Conservation (phyloP, 2,797 vertebrate species). For the Rhabdophis nuchalis region DNA sequence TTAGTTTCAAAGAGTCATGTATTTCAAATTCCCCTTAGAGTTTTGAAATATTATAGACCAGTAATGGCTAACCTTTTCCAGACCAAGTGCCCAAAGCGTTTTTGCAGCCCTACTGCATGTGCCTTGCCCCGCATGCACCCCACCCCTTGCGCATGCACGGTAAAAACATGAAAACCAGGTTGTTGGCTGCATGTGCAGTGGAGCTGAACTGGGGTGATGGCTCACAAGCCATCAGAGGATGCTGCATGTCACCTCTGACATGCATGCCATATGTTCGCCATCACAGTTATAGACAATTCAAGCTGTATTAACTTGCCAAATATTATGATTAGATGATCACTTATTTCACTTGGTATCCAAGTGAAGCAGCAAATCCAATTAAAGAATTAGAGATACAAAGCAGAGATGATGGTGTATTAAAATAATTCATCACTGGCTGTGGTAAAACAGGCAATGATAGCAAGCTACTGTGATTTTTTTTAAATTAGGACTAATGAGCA, state of each 20-base stretch:
- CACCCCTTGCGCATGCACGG: no score
- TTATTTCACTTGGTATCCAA: background rate
- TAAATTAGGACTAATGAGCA: conserved; percentile 13
- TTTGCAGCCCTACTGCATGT: no score
- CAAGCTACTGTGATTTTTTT: conserved; percentile 8
- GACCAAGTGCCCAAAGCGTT: no score
- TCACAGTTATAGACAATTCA: background rate
- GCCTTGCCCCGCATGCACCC: no score
- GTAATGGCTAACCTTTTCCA: no score
- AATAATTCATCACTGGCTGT: conserved; percentile 17
- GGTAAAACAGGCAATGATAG: background rate
- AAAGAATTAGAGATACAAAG: conserved; percentile 3
- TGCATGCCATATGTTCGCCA: no score
- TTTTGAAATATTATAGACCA: background rate
- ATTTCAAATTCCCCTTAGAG: background rate
- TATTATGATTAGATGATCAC: background rate
- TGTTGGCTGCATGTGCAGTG: no score
- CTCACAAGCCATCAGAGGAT: no score
- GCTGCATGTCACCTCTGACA: no score
- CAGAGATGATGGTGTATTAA: background rate
- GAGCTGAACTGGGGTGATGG: no score
- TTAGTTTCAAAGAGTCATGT: background rate
- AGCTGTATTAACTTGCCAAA: background rate
- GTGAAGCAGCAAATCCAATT: background rate
- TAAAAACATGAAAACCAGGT: no score